phyloP scores from a whole-genome alignment of 2,113 vertebrate species.

The Cygnus buccinator region DNA sequence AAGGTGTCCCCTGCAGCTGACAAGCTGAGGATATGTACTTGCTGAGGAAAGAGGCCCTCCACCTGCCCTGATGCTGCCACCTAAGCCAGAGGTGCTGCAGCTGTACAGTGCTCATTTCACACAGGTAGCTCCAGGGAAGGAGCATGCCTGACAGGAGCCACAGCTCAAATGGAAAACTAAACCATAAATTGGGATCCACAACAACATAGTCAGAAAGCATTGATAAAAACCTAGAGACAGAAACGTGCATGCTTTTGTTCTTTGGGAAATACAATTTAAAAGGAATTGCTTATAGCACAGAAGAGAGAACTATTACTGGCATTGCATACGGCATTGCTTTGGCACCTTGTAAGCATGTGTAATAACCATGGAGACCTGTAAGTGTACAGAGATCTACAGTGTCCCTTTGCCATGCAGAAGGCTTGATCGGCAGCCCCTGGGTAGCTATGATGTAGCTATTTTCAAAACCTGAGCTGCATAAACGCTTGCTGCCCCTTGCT shows the following conservation, averaged over 20 bases:
- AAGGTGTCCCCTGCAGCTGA: too few relatives aligned
- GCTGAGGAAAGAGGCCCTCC: background rate
- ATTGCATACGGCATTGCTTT: background rate
- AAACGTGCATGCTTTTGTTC: background rate
- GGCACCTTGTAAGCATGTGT: background rate
- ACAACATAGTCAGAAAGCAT: background rate
- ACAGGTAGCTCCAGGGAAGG: background rate
- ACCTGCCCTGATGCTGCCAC: background rate
- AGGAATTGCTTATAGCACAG: background rate
- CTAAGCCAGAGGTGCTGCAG: background rate
- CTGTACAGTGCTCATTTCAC: background rate
- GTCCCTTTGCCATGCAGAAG: background rate
- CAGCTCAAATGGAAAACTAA: background rate
- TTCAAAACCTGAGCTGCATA: background rate
- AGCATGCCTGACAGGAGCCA: background rate
- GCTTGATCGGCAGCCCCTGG: background rate
- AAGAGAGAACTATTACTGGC: background rate
- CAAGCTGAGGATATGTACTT: too few relatives aligned
- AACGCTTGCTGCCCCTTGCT: background rate
- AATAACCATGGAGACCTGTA: background rate
- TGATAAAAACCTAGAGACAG: background rate
- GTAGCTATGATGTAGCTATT: background rate
- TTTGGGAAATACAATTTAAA: background rate
- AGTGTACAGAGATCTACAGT: background rate
- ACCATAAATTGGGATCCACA: background rate